Conservation (phyloP, 1,140 invertebrate genomes). For the Thereuonema tuberculata region DNA sequence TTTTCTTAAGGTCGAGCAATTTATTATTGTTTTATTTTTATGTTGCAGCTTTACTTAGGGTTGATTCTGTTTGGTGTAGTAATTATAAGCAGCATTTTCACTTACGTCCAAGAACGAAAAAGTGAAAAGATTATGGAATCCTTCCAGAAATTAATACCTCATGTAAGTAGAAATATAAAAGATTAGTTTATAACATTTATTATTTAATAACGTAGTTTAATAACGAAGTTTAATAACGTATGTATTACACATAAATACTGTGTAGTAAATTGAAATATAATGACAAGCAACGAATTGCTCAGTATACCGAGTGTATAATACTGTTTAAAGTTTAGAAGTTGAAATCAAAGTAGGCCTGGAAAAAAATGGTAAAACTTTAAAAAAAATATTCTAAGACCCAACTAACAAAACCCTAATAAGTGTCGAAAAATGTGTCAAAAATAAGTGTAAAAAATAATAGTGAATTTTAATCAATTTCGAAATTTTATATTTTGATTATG, state of each 20-base stretch:
- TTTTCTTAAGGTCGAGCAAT: no score
- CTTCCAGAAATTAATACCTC: slow-evolving; percentile 37
- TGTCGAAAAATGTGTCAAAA: no score
- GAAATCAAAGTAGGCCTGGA: not conserved
- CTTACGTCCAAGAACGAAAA: slow-evolving; percentile 38
- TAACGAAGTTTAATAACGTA: not conserved
- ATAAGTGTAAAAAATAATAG: no score
- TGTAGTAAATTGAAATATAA: not conserved
- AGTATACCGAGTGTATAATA: not conserved
- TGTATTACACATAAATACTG: not conserved
- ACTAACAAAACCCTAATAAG: no score
- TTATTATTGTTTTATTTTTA: slow-evolving; percentile 12
- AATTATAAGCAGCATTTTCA: slow-evolving; percentile 36
- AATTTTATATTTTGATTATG: no score
- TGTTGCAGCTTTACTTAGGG: slow-evolving; percentile 35
- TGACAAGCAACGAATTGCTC: not conserved
- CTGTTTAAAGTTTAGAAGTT: not conserved
- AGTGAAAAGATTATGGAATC: slow-evolving; percentile 37
- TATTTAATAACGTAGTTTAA: not conserved
- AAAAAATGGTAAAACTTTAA: no score
- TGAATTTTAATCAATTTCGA: no score
- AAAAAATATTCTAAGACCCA: no score
- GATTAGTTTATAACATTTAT: not conserved
- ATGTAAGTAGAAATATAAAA: not conserved
- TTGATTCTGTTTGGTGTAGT: slow-evolving; percentile 36